Conservation (phyloP, 1,140 invertebrate genomes). For the Drosophila arawakana region DNA sequence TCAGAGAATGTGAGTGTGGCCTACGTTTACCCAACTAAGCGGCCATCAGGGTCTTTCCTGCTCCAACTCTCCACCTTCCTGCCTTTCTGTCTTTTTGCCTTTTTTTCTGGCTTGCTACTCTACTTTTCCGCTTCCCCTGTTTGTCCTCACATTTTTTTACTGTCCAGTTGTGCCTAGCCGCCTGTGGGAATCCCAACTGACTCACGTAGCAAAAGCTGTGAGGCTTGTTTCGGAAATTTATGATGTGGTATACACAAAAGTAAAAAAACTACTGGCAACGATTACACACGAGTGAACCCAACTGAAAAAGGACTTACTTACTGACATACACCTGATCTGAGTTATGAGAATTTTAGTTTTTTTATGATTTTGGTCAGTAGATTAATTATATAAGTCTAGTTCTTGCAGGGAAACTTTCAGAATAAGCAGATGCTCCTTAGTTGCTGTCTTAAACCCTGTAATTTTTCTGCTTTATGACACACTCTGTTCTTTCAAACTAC, state of each 20-base stretch:
- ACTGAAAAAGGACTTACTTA: too few species aligned
- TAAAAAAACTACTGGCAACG: neutral
- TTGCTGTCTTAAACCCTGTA: too few species aligned
- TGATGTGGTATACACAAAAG: constrained; percentile 18
- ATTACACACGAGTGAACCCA: too few species aligned
- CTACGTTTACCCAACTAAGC: constrained; percentile 43
- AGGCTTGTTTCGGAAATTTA: constrained; percentile 38
- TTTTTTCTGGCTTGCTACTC: neutral
- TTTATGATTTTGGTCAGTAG: too few species aligned
- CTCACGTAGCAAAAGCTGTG: constrained; percentile 49
- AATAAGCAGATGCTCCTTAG: too few species aligned
- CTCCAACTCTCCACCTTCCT: neutral
- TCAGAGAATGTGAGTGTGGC: constrained; percentile 50
- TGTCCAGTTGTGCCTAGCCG: neutral
- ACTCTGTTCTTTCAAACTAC: too few species aligned
- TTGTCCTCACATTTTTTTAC: neutral
- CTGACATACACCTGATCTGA: too few species aligned
- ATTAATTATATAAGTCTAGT: too few species aligned
- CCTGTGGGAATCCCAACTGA: constrained; percentile 28
- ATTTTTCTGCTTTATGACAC: too few species aligned
- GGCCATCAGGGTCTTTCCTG: constrained; percentile 39
- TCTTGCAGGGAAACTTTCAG: too few species aligned
- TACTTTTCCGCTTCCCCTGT: too few species aligned
- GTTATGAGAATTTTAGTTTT: too few species aligned
- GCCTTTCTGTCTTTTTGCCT: constrained; percentile 31